phyloP scores from a whole-genome alignment of 92 coral and sea anemone species.

The Actinostola sp. region DNA sequence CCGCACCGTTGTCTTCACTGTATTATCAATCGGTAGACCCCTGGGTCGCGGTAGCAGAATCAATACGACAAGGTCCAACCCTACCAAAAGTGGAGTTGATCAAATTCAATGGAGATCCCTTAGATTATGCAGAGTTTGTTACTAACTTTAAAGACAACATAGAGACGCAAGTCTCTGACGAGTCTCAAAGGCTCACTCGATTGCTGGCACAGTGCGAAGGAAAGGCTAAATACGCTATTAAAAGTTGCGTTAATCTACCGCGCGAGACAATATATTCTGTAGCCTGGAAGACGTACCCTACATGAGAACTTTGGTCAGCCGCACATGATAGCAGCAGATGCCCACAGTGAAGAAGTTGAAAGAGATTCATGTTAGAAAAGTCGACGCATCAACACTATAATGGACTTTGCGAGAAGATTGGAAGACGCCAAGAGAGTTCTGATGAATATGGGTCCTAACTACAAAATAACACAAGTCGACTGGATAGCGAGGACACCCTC shows the following conservation, averaged over 20 bases:
- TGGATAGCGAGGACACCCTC: slow-evolving; percentile 73
- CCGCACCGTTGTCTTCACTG: too few species aligned
- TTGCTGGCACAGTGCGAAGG: slow-evolving; percentile 67
- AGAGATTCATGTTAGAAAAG: slow-evolving; percentile 54
- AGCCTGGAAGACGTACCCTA: slow-evolving; percentile 54
- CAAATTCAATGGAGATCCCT: slow-evolving; percentile 71
- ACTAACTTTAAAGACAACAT: slow-evolving; percentile 60
- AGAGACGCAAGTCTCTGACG: slow-evolving; percentile 63
- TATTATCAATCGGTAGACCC: too few species aligned
- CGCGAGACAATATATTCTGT: slow-evolving; percentile 47
- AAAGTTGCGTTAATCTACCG: slow-evolving; percentile 66
- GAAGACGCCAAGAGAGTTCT: slow-evolving; percentile 32
- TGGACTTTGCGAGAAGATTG: slow-evolving; percentile 69
- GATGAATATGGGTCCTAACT: slow-evolving; percentile 58
- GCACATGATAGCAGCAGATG: slow-evolving; percentile 72
- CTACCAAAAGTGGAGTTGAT: slow-evolving; percentile 60
- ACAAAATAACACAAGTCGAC: slow-evolving; percentile 45
- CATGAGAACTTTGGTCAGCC: slow-evolving; percentile 77
- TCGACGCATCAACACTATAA: slow-evolving; percentile 59
- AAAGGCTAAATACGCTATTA: slow-evolving; percentile 65
- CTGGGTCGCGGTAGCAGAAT: slow-evolving; percentile 30
- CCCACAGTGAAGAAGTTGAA: slow-evolving; percentile 65
- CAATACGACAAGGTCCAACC: slow-evolving; percentile 53
- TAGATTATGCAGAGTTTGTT: slow-evolving; percentile 68
- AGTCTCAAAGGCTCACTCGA: slow-evolving; percentile 65